Base-by-base conservation (phyloP, 2,113 vertebrate species). In the Pterocles orientalis region DNA sequence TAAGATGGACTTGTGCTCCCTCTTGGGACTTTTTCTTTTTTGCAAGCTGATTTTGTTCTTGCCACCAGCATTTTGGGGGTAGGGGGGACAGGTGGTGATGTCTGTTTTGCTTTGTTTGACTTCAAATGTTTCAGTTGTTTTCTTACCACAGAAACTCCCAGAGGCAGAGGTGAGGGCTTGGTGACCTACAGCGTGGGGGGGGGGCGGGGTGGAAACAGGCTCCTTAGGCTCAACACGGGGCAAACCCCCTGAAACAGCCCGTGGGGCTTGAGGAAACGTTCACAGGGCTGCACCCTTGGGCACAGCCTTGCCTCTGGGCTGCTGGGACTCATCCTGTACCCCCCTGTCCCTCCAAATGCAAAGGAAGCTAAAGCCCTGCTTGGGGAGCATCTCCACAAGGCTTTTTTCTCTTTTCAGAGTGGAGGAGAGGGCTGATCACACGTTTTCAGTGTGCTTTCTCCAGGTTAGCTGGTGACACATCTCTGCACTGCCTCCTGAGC, bases 381-480 rank as follows among this genome's bases (percentile, higher is more conserved):
- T 31, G 28, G 7, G 7, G 23, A 39, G 9, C 36, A 34, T 9
- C 14, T 29, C 18, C 7, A 33, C 11, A 18, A 23, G 26, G 15
- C 24, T 86, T 95, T 95, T 79, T 91, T 95, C 53, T 64, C 3
- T 0, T 51, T 78, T 48, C 26, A 39, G 60, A 45, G 41, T 25
- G 12, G 20, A 92, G 14, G 18, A 50, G 15, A 50, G 11, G 34
- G 21, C 45, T 45, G 41, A 41, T 13, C 12, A 31, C 39, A 3
- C 0, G 0, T 10, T 69, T 31, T 33, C 25, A 19, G 60, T 0
- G 2, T 26, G 48, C 18, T 75, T 83, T 89, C 58, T 77, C 25
- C 20, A 48, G 28, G 33, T 45, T 5, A 76, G 18, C 57, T 60
- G 48, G 14, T 39, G 41, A 9, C 39, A 29, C 0, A 1, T 65